phyloP scores from a whole-genome alignment of 2,113 vertebrate genomes.

The Dendrocopos noguchii region DNA sequence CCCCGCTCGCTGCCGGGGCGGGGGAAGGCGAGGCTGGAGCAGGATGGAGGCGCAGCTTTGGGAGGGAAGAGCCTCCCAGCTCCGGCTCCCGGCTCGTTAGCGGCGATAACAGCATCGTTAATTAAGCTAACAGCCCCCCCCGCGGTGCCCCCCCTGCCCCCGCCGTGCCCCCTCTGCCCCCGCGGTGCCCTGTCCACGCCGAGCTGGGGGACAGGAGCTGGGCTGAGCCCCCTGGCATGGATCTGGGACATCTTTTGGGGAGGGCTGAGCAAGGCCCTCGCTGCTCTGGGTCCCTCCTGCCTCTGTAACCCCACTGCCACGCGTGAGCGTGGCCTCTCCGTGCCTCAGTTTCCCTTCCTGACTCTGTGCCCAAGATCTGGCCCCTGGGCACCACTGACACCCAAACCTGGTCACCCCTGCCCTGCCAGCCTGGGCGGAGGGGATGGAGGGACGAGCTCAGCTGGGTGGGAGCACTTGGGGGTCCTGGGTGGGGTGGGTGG shows the following conservation, averaged over 20 bases:
- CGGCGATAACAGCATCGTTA: constrained; percentile 50
- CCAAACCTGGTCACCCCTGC: fast-evolving
- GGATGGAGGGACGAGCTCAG: neutral
- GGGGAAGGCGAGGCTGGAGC: neutral
- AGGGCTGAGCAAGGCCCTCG: fast-evolving
- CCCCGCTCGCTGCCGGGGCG: neutral
- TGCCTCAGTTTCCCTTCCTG: constrained; percentile 30
- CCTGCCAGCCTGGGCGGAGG: fast-evolving
- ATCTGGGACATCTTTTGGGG: neutral
- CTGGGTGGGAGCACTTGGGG: neutral
- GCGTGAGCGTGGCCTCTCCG: fast-evolving
- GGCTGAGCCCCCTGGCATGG: fast-evolving
- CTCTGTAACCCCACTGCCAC: fast-evolving
- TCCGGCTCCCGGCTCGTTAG: constrained; percentile 41
- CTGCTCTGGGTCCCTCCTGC: neutral
- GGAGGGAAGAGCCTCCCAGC: neutral
- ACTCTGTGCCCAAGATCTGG: fast-evolving
- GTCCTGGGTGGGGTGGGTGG: neutral
- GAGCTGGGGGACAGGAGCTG: neutral
- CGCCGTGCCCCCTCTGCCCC: neutral
- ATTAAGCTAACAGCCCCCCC: constrained; percentile 34
- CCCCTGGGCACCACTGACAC: fast-evolving
- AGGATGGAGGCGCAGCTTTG: neutral
- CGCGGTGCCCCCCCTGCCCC: neutral
- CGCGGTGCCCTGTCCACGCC: neutral